Conservation (phyloP, 2,888 invertebrate species). For the Neoscelio sp. region DNA sequence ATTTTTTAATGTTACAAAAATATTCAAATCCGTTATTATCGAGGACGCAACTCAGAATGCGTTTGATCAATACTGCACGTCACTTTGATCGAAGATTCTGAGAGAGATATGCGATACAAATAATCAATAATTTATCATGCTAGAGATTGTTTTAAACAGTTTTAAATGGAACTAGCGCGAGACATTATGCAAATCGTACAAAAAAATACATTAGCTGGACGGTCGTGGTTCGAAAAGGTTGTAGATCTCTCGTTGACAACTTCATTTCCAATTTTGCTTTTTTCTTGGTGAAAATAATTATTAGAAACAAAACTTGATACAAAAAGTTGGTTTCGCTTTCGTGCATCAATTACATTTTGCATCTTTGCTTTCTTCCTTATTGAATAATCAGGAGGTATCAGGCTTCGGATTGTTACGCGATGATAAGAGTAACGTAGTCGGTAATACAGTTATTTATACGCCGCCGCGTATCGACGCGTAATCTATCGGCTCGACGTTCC, state of each 20-base stretch:
- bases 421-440: no score
- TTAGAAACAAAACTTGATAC: slow-evolving; percentile 18
- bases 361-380: neutral
- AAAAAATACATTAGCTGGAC: slow-evolving; percentile 53
- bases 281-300: neutral
- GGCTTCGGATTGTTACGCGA: slow-evolving; percentile 5
- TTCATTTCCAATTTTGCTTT: slow-evolving; percentile 7
- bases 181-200: slow-evolving; percentile 31
- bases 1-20: slow-evolving; percentile 7
- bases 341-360: slow-evolving; percentile 10
- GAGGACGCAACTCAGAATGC: slow-evolving; percentile 24
- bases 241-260: slow-evolving; percentile 13
- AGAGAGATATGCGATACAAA: slow-evolving; percentile 44
- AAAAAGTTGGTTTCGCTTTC: neutral
- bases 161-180: slow-evolving; percentile 25
- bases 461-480: slow-evolving; percentile 73
- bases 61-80: slow-evolving; percentile 44
- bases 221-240: slow-evolving; percentile 46
- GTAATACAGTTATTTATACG: slow-evolving; percentile 81
- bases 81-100: slow-evolving; percentile 44
- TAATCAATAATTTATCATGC: slow-evolving; percentile 4
- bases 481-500: slow-evolving; percentile 63
- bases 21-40: neutral
- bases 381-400: neutral
- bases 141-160: slow-evolving; percentile 12